Conservation (phyloP, 2,113 vertebrate genomes). For the Microcebus tavaratra region DNA sequence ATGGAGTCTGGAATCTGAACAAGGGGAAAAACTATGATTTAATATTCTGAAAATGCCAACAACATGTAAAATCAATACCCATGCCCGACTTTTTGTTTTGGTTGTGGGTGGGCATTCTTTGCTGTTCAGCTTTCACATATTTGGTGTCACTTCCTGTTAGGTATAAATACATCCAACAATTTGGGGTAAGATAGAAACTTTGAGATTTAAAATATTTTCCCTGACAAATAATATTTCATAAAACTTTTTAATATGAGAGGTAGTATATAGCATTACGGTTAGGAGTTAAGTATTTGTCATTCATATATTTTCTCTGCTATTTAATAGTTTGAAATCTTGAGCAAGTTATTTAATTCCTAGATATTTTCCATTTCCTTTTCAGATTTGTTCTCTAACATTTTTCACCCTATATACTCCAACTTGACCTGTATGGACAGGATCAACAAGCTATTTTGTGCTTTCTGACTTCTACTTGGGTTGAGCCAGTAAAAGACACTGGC, state of each 20-base stretch:
- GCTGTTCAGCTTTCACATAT: neutral
- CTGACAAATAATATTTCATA: conserved; percentile 23
- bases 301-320: neutral
- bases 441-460: neutral
- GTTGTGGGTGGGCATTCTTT: neutral
- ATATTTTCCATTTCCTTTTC: conserved; percentile 43
- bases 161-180: neutral
- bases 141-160: neutral
- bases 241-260: neutral
- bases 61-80: neutral
- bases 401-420: neutral
- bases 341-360: neutral
- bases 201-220: conserved; percentile 36
- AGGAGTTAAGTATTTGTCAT: neutral
- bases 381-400: neutral
- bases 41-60: conserved; percentile 43
- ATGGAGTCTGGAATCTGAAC: conserved; percentile 98
- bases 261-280: neutral
- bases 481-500: neutral
- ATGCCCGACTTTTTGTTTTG: neutral
- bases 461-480: neutral
- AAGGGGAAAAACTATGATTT: conserved; percentile 57
- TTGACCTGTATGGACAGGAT: neutral
- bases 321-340: conserved; percentile 12
- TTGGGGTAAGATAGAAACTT: conserved; percentile 3